Evolutionary conservation across 2,888 invertebrate genomes (phyloP).

Genomic region (Lithosia quadra): DNA sequence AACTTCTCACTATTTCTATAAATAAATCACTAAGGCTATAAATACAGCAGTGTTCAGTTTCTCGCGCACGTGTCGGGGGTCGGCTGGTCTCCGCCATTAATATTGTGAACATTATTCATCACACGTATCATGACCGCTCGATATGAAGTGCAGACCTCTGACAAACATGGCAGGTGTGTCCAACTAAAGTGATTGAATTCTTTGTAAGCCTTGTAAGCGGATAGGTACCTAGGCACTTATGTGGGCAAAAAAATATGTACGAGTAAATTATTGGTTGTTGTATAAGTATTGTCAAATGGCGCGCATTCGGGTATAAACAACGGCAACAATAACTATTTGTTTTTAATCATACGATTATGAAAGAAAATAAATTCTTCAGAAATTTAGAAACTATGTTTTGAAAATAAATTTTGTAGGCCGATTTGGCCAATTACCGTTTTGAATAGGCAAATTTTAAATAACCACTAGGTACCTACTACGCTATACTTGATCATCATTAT

Average conservation of each 20-base stretch:
- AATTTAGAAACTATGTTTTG: not conserved
- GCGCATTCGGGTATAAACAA: too few species aligned
- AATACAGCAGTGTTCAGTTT: slow-evolving; percentile 54
- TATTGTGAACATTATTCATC: not conserved
- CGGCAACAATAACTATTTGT: not conserved
- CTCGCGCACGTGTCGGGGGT: slow-evolving; percentile 43
- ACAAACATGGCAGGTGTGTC: slow-evolving; percentile 75
- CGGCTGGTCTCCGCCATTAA: slow-evolving; percentile 15
- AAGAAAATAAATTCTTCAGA: too few species aligned
- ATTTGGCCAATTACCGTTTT: too few species aligned
- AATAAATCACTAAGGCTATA: slow-evolving; percentile 48
- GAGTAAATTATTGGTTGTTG: not conserved
- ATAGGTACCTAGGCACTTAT: not conserved
- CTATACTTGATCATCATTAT: too few species aligned
- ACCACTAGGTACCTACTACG: too few species aligned
- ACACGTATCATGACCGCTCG: slow-evolving; percentile 60
- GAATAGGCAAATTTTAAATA: too few species aligned
- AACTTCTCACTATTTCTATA: slow-evolving; percentile 25
- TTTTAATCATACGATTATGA: not conserved
- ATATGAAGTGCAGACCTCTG: slow-evolving; percentile 70
- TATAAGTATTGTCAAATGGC: not conserved
- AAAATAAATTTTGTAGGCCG: not conserved
- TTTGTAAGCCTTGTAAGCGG: not conserved
- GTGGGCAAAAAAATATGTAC: not conserved
- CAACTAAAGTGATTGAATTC: not conserved